Percentiles rank a stretch among this genome's conserved stretches.
Evolutionary conservation across 1,140 invertebrate genomes (phyloP).

Genomic region (Drosophila bifasciata): DNA sequence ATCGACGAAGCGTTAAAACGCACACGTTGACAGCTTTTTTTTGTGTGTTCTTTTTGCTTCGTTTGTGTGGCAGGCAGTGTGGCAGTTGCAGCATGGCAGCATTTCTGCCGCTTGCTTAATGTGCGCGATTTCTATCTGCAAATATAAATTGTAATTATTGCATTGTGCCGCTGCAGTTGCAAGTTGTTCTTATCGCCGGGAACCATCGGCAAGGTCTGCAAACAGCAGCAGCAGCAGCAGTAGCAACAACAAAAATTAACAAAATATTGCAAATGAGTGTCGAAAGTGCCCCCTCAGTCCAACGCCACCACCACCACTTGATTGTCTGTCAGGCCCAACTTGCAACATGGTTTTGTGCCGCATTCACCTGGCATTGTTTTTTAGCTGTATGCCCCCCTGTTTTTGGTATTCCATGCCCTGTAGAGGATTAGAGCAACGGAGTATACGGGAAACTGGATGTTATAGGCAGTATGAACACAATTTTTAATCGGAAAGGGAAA

Average conservation of each 20-base stretch:
- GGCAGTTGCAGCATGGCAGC: slow-evolving; percentile 42
- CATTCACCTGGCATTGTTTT: slow-evolving; percentile 71
- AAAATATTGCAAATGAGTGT: slow-evolving; percentile 79
- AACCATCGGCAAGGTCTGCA: slow-evolving; percentile 47
- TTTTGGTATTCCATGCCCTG: background rate
- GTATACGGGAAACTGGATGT: slow-evolving; percentile 32
- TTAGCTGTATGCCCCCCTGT: background rate
- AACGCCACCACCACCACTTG: too few species aligned
- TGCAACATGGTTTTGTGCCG: background rate
- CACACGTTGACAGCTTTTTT: slow-evolving; percentile 76
- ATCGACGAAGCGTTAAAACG: slow-evolving; percentile 73
- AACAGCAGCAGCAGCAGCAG: slow-evolving; percentile 10
- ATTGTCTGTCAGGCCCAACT: background rate
- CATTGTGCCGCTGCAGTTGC: slow-evolving; percentile 55
- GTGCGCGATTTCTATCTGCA: slow-evolving; percentile 76
- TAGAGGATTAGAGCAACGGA: background rate
- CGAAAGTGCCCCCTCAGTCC: slow-evolving; percentile 49
- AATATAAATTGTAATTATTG: slow-evolving; percentile 82
- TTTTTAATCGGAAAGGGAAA: too few species aligned
- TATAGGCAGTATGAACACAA: too few species aligned
- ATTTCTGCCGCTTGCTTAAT: slow-evolving; percentile 64
- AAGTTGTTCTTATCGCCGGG: slow-evolving; percentile 50
- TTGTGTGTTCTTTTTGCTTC: slow-evolving; percentile 1
- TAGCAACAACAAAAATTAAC: slow-evolving; percentile 57
- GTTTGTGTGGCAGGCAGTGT: slow-evolving; percentile 32